Evolutionary conservation across 2,797 vertebrate species (phyloP).

Genomic region (Rhynchonycteris naso): DNA sequence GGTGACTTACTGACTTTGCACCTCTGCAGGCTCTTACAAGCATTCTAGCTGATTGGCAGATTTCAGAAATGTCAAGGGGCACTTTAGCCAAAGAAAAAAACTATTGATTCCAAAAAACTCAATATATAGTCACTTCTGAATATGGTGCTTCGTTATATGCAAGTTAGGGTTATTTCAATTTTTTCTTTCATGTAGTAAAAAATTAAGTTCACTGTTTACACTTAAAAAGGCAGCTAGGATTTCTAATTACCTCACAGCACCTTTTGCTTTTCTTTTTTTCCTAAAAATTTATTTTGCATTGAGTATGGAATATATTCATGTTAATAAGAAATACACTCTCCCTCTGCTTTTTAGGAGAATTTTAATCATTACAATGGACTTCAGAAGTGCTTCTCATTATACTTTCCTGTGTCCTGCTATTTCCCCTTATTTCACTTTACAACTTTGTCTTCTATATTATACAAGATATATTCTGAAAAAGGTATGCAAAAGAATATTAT

Average conservation of each 20-base stretch:
- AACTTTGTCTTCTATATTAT: background rate
- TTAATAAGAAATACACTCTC: background rate
- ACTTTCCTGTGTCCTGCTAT: background rate
- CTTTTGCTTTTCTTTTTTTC: background rate
- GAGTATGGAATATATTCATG: background rate
- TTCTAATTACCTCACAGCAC: background rate
- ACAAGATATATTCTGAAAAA: constrained; percentile 27
- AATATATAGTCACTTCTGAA: background rate
- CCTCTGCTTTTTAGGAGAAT: background rate
- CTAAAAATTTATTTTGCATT: constrained; percentile 11
- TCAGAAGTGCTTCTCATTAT: background rate
- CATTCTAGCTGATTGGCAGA: background rate
- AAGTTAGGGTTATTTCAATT: background rate
- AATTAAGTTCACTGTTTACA: background rate
- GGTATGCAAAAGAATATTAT: background rate
- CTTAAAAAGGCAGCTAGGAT: constrained; percentile 9
- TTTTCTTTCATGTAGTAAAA: background rate
- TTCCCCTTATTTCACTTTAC: background rate
- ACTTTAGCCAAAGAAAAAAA: background rate
- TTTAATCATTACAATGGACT: constrained; percentile 29
- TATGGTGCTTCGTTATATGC: background rate
- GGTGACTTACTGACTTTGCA: background rate
- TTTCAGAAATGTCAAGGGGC: background rate
- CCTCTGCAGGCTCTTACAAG: background rate
- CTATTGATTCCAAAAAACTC: background rate